Base-by-base conservation (phyloP, 2,888 invertebrate species). In the Eupithecia exiguata region DNA sequence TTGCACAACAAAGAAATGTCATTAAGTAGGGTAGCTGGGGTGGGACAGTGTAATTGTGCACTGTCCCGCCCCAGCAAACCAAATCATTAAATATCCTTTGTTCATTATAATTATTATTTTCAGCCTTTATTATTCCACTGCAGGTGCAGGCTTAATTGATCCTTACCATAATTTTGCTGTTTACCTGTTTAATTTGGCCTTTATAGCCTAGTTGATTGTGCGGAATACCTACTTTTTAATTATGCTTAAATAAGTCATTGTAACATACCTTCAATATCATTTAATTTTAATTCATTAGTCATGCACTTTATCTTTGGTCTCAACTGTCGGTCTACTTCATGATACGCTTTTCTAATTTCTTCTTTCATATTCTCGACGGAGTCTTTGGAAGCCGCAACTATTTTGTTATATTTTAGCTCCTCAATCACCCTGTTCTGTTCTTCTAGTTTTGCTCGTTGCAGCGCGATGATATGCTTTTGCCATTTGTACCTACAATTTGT, bases 371-470 rank as follows among this genome's bases (percentile, higher is more conserved):
- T 86, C 74, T 94, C 92, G 0, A 95, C 88, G 0, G 96, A 96
- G 74, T 96, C 94, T 69, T 94, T 94, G 0, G 96, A 95, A 73
- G 96, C 96, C 78, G 96, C 96, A 65, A 96, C 91, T 38, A 97
- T 95, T 88, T 96, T 96, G 74, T 96, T 96, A 70, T 97, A 90
- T 84, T 96, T 96, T 0, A 97, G 88, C 84, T 97, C 96, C 86
- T 97, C 96, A 74, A 97, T 97, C n/a, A 96, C 85, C 82, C 96
- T 95, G 80, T 96, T 96, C 87, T 97, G 97, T 75, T 97, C 96
- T 74, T 96, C 96, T 74, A 97, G 86, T 89, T 97, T 97, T 1
- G 95, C 90, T 85, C 95, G 96, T 87, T 97, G 97, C 40, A 96
- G 88, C 40, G 96, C 96, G 74, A 97, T 97, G 63, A 97, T 96